Percentiles rank a stretch among this genome's conserved stretches.
These are phyloP conservation scores for Diplazon laetatorius DNA, from an alignment of 2,888 invertebrate genomes.

Conservation along the genomic window DNA sequence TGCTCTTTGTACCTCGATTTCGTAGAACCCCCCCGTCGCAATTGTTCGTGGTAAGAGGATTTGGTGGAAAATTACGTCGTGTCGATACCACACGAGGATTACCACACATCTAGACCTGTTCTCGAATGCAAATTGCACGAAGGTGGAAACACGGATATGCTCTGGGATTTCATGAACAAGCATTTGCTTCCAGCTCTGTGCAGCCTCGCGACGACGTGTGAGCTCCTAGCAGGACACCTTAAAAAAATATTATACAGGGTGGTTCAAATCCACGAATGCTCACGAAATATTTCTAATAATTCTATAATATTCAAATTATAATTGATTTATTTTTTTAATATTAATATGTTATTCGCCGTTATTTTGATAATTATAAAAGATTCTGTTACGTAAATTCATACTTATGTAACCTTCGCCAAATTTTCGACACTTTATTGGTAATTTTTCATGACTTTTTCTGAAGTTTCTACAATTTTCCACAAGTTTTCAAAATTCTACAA, in stretches of 20 bases:
- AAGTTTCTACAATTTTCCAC: no score
- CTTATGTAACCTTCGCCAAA: no score
- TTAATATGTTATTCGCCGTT: no score
- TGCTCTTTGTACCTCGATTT: conserved; percentile 12
- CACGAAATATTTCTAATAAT: no score
- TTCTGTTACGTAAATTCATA: no score
- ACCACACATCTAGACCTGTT: conserved; percentile 31
- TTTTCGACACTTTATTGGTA: no score
- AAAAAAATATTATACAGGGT: not conserved
- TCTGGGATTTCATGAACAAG: conserved; percentile 33
- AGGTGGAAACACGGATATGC: conserved; percentile 34
- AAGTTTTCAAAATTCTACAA: no score
- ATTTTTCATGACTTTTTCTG: no score
- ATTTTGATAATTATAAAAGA: no score
- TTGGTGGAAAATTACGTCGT: conserved; percentile 28
- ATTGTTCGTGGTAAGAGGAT: conserved; percentile 23
- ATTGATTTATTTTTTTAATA: no score
- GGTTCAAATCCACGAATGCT: no score
- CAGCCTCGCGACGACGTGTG: conserved; percentile 25
- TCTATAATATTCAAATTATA: no score
- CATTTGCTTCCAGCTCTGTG: conserved; percentile 24
- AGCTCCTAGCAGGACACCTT: conserved; percentile 4
- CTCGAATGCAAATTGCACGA: conserved; percentile 41
- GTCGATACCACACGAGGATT: conserved; percentile 12
- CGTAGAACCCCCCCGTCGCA: conserved; percentile 15